Evolutionary conservation across 2,797 vertebrate species (phyloP).

Genomic region (Acipenser transmontanus): DNA sequence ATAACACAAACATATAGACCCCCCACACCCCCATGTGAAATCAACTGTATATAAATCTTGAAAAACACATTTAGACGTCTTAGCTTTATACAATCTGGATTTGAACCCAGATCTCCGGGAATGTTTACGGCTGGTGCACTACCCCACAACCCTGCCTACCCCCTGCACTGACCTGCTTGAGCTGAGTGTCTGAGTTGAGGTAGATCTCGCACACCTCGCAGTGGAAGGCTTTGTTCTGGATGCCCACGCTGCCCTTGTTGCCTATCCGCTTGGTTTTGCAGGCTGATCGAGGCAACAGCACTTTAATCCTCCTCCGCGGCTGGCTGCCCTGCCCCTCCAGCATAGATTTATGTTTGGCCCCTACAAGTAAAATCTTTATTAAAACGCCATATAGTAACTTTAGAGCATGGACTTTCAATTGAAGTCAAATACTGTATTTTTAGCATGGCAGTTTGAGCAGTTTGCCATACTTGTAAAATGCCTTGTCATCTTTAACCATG

Average conservation of each 20-base stretch:
- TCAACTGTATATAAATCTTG: too few relatives aligned
- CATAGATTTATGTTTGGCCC: constrained; percentile 93
- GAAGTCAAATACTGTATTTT: too few relatives aligned
- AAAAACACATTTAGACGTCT: too few relatives aligned
- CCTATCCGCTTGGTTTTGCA: constrained; percentile 81
- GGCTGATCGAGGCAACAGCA: constrained; percentile 61
- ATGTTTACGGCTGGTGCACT: too few relatives aligned
- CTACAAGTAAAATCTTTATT: constrained; percentile 40
- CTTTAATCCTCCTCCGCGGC: constrained; percentile 76
- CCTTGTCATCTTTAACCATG: too few relatives aligned
- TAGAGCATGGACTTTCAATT: too few relatives aligned
- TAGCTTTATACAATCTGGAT: too few relatives aligned
- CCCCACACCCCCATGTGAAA: too few relatives aligned
- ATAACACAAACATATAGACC: too few relatives aligned
- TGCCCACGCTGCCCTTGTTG: constrained; percentile 76
- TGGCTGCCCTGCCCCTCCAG: constrained; percentile 81
- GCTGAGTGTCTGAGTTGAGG: constrained; percentile 95
- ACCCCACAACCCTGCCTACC: not conserved
- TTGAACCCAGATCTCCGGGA: too few relatives aligned
- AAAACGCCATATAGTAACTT: not conserved
- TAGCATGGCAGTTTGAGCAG: too few relatives aligned
- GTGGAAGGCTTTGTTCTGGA: constrained; percentile 81
- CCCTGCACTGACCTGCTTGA: constrained; percentile 76
- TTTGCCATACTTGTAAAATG: too few relatives aligned
- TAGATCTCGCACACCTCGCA: constrained; percentile 93